These are phyloP conservation scores for Chloroclysta siterata DNA, from an alignment of 2,888 invertebrate species.

Conservation along the genomic window DNA sequence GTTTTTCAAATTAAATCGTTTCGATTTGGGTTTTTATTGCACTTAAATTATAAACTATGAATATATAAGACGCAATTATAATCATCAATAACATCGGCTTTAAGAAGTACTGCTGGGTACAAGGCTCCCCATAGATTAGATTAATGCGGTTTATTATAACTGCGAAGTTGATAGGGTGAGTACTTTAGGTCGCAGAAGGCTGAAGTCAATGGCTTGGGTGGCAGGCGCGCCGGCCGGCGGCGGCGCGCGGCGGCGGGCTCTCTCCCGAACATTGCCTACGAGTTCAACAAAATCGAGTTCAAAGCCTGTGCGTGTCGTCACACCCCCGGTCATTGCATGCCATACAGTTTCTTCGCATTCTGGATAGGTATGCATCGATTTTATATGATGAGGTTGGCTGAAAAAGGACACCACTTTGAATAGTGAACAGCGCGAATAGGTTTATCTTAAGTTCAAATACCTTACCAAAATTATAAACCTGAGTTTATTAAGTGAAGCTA, in stretches of 20 bases:
- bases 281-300: slow-evolving; percentile 47
- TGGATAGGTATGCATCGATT: slow-evolving; percentile 14
- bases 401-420: neutral
- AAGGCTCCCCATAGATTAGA: neutral
- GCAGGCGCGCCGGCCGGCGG: slow-evolving; percentile 13
- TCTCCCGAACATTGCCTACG: slow-evolving; percentile 46
- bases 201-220: slow-evolving; percentile 24
- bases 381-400: neutral
- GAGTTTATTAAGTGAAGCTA: too few relatives aligned
- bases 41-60: neutral
- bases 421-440: too few relatives aligned
- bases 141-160: slow-evolving; percentile 1
- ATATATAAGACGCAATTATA: neutral
- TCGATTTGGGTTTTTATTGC: neutral
- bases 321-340: slow-evolving; percentile 40
- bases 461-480: too few relatives aligned
- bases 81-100: too few relatives aligned
- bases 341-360: slow-evolving; percentile 22
- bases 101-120: too few relatives aligned
- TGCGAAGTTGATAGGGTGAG: slow-evolving; percentile 19
- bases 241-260: slow-evolving; percentile 41
- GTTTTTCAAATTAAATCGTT: slow-evolving; percentile 5
- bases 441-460: too few relatives aligned
- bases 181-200: slow-evolving; percentile 14
- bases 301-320: slow-evolving; percentile 42